Conservation (phyloP, 2,797 vertebrate species). For the Hemibagrus guttatus region DNA sequence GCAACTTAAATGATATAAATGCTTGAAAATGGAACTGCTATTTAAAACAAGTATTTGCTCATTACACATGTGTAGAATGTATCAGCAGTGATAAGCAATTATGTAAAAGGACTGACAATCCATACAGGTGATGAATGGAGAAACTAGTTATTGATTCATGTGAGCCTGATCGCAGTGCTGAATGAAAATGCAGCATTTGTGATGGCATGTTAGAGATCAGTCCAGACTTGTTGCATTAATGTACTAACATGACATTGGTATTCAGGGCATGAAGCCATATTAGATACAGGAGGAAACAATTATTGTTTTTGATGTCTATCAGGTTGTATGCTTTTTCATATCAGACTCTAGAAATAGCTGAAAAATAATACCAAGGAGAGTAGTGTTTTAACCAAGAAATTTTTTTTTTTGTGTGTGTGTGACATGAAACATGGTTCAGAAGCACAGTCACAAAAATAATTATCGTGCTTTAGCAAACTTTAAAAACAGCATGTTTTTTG, state of each 20-base stretch:
- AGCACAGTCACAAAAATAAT: conserved; percentile 1
- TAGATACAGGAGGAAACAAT: not conserved
- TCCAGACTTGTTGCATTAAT: not conserved
- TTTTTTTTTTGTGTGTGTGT: not conserved
- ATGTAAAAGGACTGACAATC: not conserved
- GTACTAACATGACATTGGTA: not conserved
- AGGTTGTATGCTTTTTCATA: not conserved
- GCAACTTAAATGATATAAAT: not conserved
- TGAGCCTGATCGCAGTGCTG: conserved; percentile 11
- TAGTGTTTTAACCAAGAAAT: not conserved
- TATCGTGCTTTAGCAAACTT: conserved; percentile 4
- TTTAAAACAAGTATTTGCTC: not conserved
- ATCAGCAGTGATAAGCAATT: not conserved
- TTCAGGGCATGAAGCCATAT: not conserved
- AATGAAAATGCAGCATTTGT: conserved; percentile 22
- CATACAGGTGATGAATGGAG: not conserved
- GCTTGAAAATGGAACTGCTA: not conserved
- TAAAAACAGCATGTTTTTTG: not conserved
- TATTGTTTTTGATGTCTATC: not conserved
- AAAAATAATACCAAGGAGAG: not conserved
- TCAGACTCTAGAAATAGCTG: not conserved
- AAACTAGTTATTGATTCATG: conserved; percentile 26
- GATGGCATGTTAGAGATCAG: too few relatives aligned
- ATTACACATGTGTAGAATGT: not conserved
- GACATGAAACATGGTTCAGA: conserved; percentile 24